phyloP scores from a whole-genome alignment of 2,888 invertebrate genomes.

The Apomyelois bistriatella region DNA sequence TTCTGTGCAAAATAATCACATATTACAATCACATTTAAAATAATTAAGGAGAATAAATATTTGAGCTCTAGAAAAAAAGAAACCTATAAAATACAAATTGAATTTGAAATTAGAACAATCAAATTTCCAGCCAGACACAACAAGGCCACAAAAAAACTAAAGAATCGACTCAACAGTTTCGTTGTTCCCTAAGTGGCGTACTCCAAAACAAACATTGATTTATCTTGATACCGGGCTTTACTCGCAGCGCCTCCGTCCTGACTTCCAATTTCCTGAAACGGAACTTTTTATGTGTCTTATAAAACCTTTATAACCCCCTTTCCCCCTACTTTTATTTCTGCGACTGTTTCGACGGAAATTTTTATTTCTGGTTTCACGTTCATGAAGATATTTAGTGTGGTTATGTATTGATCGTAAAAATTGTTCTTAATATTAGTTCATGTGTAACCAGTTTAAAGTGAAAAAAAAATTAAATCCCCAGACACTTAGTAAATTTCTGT shows the following conservation, averaged over 20 bases:
- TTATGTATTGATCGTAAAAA: neutral
- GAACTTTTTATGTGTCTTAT: conserved; percentile 74
- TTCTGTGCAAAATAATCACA: too few species aligned
- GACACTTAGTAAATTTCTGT: too few species aligned
- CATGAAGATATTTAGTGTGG: neutral
- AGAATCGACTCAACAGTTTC: conserved; percentile 37
- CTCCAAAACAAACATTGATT: conserved; percentile 75
- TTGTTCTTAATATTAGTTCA: too few species aligned
- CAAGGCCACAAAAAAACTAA: too few species aligned
- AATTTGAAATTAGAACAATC: too few species aligned
- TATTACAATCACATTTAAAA: too few species aligned
- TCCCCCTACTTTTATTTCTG: conserved; percentile 25
- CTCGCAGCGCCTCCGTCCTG: conserved; percentile 51
- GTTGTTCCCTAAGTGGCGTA: conserved; percentile 57
- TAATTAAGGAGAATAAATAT: neutral
- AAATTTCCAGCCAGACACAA: too few species aligned
- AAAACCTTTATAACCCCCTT: conserved; percentile 55
- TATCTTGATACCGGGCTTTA: conserved; percentile 75
- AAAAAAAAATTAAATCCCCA: too few species aligned
- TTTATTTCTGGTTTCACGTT: neutral
- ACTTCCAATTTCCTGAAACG: conserved; percentile 66
- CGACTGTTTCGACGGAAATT: conserved; percentile 14
- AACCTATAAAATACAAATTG: too few species aligned
- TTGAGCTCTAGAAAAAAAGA: too few species aligned
- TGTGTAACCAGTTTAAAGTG: too few species aligned